Conservation (phyloP, 2,888 invertebrate genomes). For the Isotomurus palustris region DNA sequence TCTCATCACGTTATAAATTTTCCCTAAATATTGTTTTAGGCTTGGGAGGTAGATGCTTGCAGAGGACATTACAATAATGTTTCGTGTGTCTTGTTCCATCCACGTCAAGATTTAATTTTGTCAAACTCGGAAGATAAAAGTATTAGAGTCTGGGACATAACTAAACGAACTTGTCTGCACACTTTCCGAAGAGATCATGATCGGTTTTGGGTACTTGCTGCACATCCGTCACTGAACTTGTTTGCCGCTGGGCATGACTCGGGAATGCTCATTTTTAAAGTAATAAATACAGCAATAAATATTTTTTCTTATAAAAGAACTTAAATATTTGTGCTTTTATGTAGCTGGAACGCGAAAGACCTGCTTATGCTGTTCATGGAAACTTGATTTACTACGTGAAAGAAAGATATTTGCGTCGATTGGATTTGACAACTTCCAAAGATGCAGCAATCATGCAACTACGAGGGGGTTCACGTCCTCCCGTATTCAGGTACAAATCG, state of each 20-base stretch:
- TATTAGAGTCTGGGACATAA: conserved; percentile 98
- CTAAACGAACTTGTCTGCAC: conserved; percentile 83
- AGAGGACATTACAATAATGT: conserved; percentile 99
- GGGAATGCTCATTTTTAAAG: conserved; percentile 86
- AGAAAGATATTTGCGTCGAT: conserved; percentile 79
- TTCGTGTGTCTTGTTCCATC: conserved; percentile 94
- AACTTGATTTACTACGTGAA: conserved; percentile 94
- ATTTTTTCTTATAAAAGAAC: conserved; percentile 25
- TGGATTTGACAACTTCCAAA: conserved; percentile 90
- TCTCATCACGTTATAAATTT: background rate
- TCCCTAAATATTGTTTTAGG: conserved; percentile 54
- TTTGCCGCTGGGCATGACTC: conserved; percentile 99
- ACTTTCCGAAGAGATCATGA: conserved; percentile 94
- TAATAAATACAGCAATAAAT: conserved; percentile 29
- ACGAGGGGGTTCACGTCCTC: conserved; percentile 70
- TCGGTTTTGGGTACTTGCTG: conserved; percentile 93
- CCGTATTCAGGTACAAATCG: conserved; percentile 60
- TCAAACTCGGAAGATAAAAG: conserved; percentile 98
- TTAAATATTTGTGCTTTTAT: conserved; percentile 48
- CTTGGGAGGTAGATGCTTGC: conserved; percentile 99
- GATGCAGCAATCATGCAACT: conserved; percentile 91
- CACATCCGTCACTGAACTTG: conserved; percentile 90
- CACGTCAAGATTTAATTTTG: conserved; percentile 90
- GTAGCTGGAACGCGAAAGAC: conserved; percentile 87
- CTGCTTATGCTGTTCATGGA: conserved; percentile 89